phyloP scores from a whole-genome alignment of 2,888 invertebrate species.

The Tenthredo scrophulariae region DNA sequence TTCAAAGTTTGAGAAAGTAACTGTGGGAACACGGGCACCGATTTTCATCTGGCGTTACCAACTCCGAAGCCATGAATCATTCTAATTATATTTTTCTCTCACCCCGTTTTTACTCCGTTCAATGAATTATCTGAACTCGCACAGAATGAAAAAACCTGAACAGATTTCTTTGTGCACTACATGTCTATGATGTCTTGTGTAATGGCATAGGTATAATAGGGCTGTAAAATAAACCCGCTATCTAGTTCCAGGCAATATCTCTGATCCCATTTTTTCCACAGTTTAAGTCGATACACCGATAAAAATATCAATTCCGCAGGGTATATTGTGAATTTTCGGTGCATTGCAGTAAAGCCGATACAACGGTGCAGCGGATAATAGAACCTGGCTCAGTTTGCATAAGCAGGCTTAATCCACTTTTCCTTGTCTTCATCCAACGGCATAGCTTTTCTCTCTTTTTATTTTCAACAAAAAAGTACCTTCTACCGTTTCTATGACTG shows the following conservation, averaged over 20 bases:
- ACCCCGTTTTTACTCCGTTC: constrained; percentile 1
- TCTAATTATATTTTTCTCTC: constrained; percentile 13
- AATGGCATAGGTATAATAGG: not conserved
- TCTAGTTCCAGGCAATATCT: not conserved
- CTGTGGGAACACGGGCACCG: constrained; percentile 26
- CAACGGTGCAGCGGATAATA: not conserved
- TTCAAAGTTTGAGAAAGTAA: constrained; percentile 11
- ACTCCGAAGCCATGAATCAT: constrained; percentile 13
- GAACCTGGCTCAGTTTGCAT: constrained; percentile 18
- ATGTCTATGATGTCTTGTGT: not conserved
- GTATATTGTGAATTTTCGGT: not conserved
- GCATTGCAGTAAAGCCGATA: not conserved
- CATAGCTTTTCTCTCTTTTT: not conserved
- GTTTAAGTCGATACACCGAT: not conserved
- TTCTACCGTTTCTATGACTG: not conserved
- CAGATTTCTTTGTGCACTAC: not conserved
- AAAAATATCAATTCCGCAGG: not conserved
- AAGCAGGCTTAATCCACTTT: constrained; percentile 33
- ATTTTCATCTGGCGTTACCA: not conserved
- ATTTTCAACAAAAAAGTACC: not conserved
- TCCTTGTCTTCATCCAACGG: not conserved
- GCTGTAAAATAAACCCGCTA: not conserved
- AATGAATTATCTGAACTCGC: not conserved
- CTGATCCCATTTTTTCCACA: not conserved
- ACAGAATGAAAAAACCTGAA: not conserved